These are phyloP conservation scores for Hypselothyrea guttata DNA, from an alignment of 2,888 invertebrate genomes.

Conservation along the genomic window DNA sequence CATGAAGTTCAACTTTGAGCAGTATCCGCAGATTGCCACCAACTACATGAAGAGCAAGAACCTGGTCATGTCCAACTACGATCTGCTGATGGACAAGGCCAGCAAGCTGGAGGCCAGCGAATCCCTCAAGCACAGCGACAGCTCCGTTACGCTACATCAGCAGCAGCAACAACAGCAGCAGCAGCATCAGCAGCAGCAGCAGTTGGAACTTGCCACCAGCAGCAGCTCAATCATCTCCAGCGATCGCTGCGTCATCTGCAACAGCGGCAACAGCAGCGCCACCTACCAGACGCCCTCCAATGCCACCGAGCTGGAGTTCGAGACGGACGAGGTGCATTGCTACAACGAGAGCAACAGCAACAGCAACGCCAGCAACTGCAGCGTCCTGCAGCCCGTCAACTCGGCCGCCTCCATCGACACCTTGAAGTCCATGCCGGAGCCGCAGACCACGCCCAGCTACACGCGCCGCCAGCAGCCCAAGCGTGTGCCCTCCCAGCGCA, in stretches of 20 bases:
- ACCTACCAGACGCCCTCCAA: constrained; percentile 89
- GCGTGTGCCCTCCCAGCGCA: constrained; percentile 70
- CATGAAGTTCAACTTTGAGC: constrained; percentile 89
- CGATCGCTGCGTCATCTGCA: constrained; percentile 84
- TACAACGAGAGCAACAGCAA: constrained; percentile 45
- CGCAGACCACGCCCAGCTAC: constrained; percentile 37
- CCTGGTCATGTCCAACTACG: constrained; percentile 83
- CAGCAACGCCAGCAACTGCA: constrained; percentile 36
- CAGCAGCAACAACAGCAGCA: constrained; percentile 36
- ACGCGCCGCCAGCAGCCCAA: constrained; percentile 58
- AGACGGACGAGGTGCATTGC: constrained; percentile 81
- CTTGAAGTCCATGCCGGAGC: constrained; percentile 68
- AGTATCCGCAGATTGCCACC: constrained; percentile 88
- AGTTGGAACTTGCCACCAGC: constrained; percentile 45
- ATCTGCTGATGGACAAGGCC: constrained; percentile 79
- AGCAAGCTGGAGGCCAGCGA: constrained; percentile 75
- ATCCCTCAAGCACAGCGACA: constrained; percentile 53
- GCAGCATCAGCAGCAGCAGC: constrained; percentile 40
- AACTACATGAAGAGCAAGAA: constrained; percentile 90
- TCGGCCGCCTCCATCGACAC: constrained; percentile 78
- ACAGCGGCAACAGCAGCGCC: constrained; percentile 83
- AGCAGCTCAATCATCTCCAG: constrained; percentile 78
- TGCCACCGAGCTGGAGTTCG: constrained; percentile 88
- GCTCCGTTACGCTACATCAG: constrained; percentile 47
- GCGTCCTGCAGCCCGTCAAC: constrained; percentile 59